Evolutionary conservation across 1,140 invertebrate species (phyloP), one percentile per base, ranked within the genome.

Genomic region (Dendroctonus valens): DNA sequence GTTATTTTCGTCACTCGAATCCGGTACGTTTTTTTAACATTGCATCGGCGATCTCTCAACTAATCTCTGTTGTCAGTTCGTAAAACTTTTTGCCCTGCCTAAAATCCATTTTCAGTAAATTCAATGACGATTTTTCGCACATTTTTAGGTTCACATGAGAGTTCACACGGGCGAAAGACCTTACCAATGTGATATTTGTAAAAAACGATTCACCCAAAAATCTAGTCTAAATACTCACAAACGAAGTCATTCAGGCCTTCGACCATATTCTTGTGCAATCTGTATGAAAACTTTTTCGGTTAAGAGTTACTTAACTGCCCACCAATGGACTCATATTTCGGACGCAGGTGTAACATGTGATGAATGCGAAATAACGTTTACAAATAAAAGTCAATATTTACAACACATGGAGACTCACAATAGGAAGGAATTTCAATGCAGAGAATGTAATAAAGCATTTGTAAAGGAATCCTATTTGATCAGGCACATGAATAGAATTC

Each of bases 181-280:
- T 39, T 92, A 89, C 80, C 84, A 87, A 80, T 93, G 91, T 80
- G 86, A 88, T 74, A 81, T 87, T 73, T 89, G 88, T 78, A 83
- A 89, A 75, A 89, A 89, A 78, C 81, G 87, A 77, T 91, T 90
- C 80, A 89, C 87, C 60, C 87, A 90, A 78, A 91, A 90, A 81
- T 89, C 87, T 73, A 89, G 88, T 79, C 80, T 90, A 70, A 87
- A 91, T 81, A 91, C 91, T 75, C 91, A 93, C 82, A 91, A 91
- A 80, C 83, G 90, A 72, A 89, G 90, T 74, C 91, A 92, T 78
- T 91, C 89, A 60, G 90, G 90, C 70, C 88, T 91, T 76, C 81
- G 87, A 66, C 90, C 91, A 38, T 92, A 88, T 80, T 83, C 86
- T 79, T 93, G 91, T 80, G 85, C 87, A 74, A 81, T 87, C 73